Evolutionary conservation across 2,113 vertebrate genomes (phyloP), one percentile per base, ranked within the genome.

Genomic region (Burhinus oedicnemus): DNA sequence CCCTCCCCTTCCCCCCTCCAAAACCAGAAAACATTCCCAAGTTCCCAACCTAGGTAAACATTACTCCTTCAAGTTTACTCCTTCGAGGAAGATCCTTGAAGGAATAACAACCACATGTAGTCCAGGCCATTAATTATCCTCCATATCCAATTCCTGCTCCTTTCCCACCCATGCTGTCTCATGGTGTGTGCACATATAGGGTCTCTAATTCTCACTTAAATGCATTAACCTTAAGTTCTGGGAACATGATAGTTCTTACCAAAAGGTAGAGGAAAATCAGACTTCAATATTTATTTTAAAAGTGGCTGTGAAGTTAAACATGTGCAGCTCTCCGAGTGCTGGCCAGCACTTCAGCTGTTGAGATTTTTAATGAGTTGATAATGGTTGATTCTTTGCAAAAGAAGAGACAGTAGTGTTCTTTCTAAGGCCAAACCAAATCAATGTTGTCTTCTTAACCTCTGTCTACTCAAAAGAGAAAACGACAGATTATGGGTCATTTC

Each of bases 1-100:
- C 4, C 8, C 29, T 12, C 9, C 15, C 4, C 8, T 29, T 12
- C 9, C 15, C 7, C 18, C 17, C 6, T 57, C 55, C 2, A 2
- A 45, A 58, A 17, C 8, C 22, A n/a, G n/a, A 66, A 83, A 34
- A 3, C 3, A 15, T 64, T 83, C 16, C 29, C 14, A 52, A 4
- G 5, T 91, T 87, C 25, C 70, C 19, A 60, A 0, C 11, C 20
- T 85, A 26, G 26, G 11, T 78, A 64, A 87, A 38, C 8, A 15
- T 32, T 57, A 34, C 2, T 93, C 36, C 45, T 88, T 49, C 49
- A 49, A 49, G 52, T 7, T 68, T 75, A 16, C 9, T 49, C 8
- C 54, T 49, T 49, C 49, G 25, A 51, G 49, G 49, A 49, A 12
- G 49, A 49, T 95, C 17, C 64, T 93, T 4, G 6, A 71, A 71